Conservation (phyloP, 2,888 invertebrate genomes). For the Serrognathus titanus region DNA sequence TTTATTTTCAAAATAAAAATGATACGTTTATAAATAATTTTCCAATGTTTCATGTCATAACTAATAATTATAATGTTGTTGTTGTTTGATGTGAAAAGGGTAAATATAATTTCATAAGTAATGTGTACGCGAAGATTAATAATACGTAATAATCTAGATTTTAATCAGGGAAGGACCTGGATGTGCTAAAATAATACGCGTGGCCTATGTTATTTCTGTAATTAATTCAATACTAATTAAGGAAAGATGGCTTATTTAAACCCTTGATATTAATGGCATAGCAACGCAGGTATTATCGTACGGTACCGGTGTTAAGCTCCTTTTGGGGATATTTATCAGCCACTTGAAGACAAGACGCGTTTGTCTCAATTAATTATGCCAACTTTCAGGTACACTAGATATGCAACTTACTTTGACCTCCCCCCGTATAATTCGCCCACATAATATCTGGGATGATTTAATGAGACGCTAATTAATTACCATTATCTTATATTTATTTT, state of each 20-base stretch:
- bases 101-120: conserved; percentile 1
- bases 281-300: not conserved
- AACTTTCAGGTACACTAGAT: not conserved
- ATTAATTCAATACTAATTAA: not conserved
- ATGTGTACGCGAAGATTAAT: not conserved
- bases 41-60: too few species aligned
- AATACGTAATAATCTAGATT: not conserved
- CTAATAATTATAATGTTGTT: not conserved
- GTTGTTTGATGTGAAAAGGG: not conserved
- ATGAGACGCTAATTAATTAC: too few species aligned
- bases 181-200: not conserved
- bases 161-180: not conserved
- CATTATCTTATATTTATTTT: too few species aligned
- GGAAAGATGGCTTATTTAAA: conserved; percentile 1
- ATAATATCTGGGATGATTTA: too few species aligned
- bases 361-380: not conserved
- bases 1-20: too few species aligned
- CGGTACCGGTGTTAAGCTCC: not conserved
- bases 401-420: too few species aligned
- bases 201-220: not conserved
- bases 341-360: not conserved
- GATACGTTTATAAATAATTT: too few species aligned
- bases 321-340: not conserved
- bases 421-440: too few species aligned
- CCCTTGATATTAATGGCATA: conserved; percentile 1